Base-by-base conservation (phyloP, 2,888 invertebrate species). In the Volucella inflata region DNA sequence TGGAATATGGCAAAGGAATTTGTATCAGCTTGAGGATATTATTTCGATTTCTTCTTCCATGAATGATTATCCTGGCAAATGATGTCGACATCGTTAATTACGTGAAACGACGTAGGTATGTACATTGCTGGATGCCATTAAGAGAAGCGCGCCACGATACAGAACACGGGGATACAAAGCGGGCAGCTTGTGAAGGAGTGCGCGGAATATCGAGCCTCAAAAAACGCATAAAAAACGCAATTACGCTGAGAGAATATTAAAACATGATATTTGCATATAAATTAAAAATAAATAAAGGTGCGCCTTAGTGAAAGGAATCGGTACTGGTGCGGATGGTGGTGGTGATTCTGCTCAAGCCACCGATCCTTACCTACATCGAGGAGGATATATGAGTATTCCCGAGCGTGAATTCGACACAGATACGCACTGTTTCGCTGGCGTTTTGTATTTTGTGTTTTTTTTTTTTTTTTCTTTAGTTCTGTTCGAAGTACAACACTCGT, bases 221-320 rank as follows among this genome's bases (percentile, higher is more conserved):
- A 46, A 68, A 70, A 62, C 62, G 67, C 80, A 57, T 70, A 53
- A 81, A 72, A 81, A 85, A 81, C 76, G 46, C 85, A 80, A 85
- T 81, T 85, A 85, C 81, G 85, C 81, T 68, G 81, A 85, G 85
- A 50, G 85, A 85, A 85, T 85, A 81, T 85, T 85, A 80, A 85
- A 85, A 77, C 85, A 76, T 72, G 80, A 76, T 85, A 85, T 85
- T 85, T 85, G 85, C 85, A 85, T 85, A 85, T 85, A 85, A 85
- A 85, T 85, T 85, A 85, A 85, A 81, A 85, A 80, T 85, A 85
- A 85, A 85, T 85, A 85, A 80, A 80, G 85, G 76, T 77, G 80
- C 51, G 42, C 68, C 76, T 30, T 57, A 16, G 65, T 40, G 53
- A 40, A 21, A 21, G 50, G 51, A 11, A 14, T 4, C 17, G 17